Conservation (phyloP, 2,888 invertebrate genomes). For the Acronicta alni region DNA sequence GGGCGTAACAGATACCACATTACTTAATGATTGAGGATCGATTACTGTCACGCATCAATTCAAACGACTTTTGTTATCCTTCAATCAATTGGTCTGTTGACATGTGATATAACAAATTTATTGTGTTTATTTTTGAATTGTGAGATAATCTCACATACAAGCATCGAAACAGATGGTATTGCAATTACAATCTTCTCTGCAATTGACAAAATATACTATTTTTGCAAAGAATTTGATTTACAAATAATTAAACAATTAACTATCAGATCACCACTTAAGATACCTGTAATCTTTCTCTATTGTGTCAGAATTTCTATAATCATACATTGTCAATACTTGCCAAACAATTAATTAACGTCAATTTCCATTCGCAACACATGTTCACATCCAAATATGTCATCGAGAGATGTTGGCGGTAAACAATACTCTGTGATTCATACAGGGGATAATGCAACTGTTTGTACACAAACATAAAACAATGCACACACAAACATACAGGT, state of each 20-base stretch:
- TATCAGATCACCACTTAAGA: background rate
- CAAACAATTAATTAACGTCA: conserved; percentile 56
- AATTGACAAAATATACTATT: too few species aligned
- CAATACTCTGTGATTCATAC: conserved; percentile 77
- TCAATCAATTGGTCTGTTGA: conserved; percentile 41
- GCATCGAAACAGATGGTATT: background rate
- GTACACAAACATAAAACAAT: conserved; percentile 69
- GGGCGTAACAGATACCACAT: conserved; percentile 67
- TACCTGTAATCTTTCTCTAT: background rate
- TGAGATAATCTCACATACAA: conserved; percentile 9
- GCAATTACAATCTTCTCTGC: too few species aligned
- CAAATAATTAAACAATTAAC: too few species aligned
- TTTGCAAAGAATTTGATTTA: too few species aligned
- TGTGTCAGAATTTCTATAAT: conserved; percentile 1
- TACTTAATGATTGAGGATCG: conserved; percentile 62
- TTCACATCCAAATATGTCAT: conserved; percentile 70
- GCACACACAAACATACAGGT: conserved; percentile 46
- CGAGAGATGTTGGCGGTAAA: conserved; percentile 67
- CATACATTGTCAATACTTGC: conserved; percentile 26
- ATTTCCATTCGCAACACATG: conserved; percentile 58
- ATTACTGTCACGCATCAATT: conserved; percentile 61
- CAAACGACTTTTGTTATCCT: conserved; percentile 50
- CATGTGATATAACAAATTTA: conserved; percentile 25
- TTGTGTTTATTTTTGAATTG: conserved; percentile 22
- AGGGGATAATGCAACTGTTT: conserved; percentile 69